Evolutionary conservation across 2,888 invertebrate genomes (phyloP).

Genomic region (Incurvaria masculella): DNA sequence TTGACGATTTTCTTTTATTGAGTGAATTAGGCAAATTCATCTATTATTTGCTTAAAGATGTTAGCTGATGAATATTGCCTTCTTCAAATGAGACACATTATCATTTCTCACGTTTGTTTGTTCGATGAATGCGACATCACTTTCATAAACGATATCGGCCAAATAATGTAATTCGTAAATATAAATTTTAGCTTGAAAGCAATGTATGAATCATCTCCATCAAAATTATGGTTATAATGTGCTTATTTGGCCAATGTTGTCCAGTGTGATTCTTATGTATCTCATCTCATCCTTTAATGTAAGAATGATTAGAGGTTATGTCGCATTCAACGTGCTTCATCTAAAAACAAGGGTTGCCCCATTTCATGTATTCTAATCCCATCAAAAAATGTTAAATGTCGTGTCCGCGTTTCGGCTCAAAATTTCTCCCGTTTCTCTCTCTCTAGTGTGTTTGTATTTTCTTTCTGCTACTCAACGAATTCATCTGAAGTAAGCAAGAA

Average conservation of each 20-base stretch:
- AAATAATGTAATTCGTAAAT: too few relatives aligned
- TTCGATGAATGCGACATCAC: not conserved
- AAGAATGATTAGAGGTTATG: not conserved
- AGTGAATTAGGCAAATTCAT: not conserved
- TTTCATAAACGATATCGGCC: too few relatives aligned
- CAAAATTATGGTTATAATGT: too few relatives aligned
- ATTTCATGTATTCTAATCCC: conserved; percentile 49
- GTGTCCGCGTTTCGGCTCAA: conserved; percentile 50
- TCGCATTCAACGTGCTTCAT: not conserved
- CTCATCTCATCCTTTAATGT: too few relatives aligned
- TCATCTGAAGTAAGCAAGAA: not conserved
- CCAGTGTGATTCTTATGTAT: too few relatives aligned
- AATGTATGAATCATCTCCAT: too few relatives aligned
- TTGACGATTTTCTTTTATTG: not conserved
- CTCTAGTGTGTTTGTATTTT: conserved; percentile 34
- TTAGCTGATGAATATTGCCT: not conserved
- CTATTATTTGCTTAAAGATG: too few relatives aligned
- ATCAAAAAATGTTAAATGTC: conserved; percentile 49
- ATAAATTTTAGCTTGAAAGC: too few relatives aligned
- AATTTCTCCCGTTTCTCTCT: conserved; percentile 37
- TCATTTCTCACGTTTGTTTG: not conserved
- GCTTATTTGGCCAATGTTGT: too few relatives aligned
- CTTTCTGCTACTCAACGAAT: not conserved
- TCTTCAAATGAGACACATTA: not conserved
- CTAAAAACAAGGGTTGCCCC: conserved; percentile 56